phyloP scores from a whole-genome alignment of 2,888 invertebrate genomes.

The Anoncus sp. region DNA sequence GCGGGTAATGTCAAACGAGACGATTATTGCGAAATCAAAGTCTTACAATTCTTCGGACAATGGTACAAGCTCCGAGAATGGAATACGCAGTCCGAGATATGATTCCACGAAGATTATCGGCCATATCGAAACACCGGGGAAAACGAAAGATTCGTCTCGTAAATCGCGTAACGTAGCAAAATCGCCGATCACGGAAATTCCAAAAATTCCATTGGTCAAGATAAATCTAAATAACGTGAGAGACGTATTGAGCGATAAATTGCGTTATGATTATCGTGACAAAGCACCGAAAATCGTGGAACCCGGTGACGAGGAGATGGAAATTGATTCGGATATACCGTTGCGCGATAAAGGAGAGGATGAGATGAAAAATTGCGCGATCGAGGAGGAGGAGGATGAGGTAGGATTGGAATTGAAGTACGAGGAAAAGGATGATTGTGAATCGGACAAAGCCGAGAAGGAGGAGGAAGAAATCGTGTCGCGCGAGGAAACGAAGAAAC shows the following conservation, averaged over 20 bases:
- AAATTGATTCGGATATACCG: not conserved
- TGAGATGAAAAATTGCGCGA: not conserved
- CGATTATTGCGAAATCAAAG: not conserved
- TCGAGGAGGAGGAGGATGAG: constrained; percentile 53
- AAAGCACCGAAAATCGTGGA: not conserved
- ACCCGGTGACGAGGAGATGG: not conserved
- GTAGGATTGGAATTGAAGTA: constrained; percentile 53
- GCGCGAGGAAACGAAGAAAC: constrained; percentile 68
- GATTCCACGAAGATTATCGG: not conserved
- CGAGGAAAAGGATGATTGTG: constrained; percentile 45
- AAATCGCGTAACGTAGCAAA: not conserved
- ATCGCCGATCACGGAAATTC: constrained; percentile 20
- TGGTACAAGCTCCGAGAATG: not conserved
- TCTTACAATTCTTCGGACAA: constrained; percentile 7
- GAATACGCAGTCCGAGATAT: not conserved
- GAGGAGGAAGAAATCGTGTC: constrained; percentile 40
- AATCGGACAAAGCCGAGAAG: constrained; percentile 26
- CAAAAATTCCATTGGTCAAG: constrained; percentile 47
- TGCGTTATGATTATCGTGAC: not conserved
- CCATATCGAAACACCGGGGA: not conserved
- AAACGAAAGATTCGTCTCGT: not conserved
- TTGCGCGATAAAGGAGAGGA: not conserved
- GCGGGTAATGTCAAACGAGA: not conserved
- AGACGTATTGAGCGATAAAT: constrained; percentile 38
- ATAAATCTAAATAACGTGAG: constrained; percentile 53